phyloP scores from a whole-genome alignment of 1,140 invertebrate genomes.

The Neocloeon triangulifer region DNA sequence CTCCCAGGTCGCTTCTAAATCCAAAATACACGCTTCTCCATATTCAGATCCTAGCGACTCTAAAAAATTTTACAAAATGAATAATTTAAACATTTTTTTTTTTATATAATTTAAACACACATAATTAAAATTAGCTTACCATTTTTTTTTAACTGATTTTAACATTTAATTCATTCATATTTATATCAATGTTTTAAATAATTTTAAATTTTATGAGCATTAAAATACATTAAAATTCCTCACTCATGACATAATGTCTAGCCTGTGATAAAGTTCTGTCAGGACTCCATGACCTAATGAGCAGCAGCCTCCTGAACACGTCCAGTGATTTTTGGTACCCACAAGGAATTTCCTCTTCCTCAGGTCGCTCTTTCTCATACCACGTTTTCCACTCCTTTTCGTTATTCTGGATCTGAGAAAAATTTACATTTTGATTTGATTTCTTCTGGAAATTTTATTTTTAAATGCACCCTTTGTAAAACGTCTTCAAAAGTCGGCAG shows the following conservation, averaged over 20 bases:
- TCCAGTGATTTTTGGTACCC: constrained; percentile 74
- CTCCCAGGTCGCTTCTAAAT: constrained; percentile 70
- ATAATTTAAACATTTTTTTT: background rate
- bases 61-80: constrained; percentile 12
- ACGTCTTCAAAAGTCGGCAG: constrained; percentile 61
- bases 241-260: constrained; percentile 66
- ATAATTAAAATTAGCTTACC: constrained; percentile 1
- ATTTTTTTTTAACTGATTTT: too few species aligned
- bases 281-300: constrained; percentile 87
- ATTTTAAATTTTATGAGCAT: too few species aligned
- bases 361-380: constrained; percentile 88
- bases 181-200: too few species aligned
- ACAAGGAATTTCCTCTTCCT: constrained; percentile 76
- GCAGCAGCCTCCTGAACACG: constrained; percentile 68
- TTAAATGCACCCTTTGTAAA: background rate
- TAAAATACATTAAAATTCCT: too few species aligned
- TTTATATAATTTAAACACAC: background rate
- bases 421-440: constrained; percentile 3
- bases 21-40: constrained; percentile 76
- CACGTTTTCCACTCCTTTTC: constrained; percentile 80
- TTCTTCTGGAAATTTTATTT: background rate
- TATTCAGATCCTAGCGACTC: constrained; percentile 77
- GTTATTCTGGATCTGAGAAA: constrained; percentile 46
- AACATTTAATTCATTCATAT: too few species aligned
- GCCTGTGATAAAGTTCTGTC: constrained; percentile 87